A percentile compares a stretch with the other conserved stretches of the same genome.
phyloP scores from a whole-genome alignment of 1,140 invertebrate species.

The Apis florea region DNA sequence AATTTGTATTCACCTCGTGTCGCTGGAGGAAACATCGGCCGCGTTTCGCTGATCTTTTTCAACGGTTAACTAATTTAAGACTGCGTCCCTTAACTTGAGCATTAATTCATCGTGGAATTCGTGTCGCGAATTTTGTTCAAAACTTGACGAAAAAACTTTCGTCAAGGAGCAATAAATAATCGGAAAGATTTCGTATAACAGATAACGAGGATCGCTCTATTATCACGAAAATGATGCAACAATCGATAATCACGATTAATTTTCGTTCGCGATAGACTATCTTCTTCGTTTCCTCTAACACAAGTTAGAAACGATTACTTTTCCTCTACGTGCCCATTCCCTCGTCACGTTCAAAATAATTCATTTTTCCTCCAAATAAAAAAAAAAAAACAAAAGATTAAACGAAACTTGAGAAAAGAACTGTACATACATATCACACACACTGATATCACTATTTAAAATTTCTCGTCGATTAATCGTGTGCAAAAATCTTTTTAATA shows the following conservation, averaged over 20 bases:
- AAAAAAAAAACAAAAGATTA: too few relatives aligned
- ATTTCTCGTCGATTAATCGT: neutral
- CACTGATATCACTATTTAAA: neutral
- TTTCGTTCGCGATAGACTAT: too few relatives aligned
- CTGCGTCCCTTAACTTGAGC: neutral
- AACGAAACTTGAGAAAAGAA: neutral
- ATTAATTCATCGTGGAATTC: conserved; percentile 1
- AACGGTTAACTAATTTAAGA: conserved; percentile 33
- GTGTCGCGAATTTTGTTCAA: neutral
- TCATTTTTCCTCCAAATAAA: too few relatives aligned
- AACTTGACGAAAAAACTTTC: too few relatives aligned
- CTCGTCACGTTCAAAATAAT: too few relatives aligned
- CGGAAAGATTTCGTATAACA: too few relatives aligned
- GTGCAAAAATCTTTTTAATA: neutral
- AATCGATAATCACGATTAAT: too few relatives aligned
- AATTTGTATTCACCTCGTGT: conserved; percentile 43
- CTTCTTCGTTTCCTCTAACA: too few relatives aligned
- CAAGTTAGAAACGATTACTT: too few relatives aligned
- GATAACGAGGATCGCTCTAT: too few relatives aligned
- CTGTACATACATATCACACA: neutral
- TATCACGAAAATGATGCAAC: too few relatives aligned
- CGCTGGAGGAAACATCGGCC: neutral
- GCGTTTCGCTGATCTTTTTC: conserved; percentile 18
- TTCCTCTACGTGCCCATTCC: too few relatives aligned
- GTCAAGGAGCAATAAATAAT: neutral